Base-by-base conservation (phyloP, 2,797 vertebrate genomes). In the Pyrocephalus nanus region DNA sequence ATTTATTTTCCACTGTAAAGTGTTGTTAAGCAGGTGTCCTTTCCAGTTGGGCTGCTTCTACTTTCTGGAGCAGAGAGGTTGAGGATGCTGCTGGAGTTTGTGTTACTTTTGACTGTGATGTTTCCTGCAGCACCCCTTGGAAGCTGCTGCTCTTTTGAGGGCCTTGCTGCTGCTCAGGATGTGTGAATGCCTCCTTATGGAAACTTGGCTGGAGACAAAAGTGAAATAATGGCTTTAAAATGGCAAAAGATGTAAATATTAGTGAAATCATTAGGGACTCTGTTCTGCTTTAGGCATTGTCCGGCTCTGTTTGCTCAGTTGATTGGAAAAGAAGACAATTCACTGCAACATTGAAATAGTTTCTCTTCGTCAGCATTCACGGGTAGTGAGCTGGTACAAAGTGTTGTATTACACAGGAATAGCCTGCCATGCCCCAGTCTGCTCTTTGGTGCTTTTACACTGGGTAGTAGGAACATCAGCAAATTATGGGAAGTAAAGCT, bases 131-230 rank as follows among this genome's bases (percentile, higher is more conserved):
- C 0, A 19, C 53, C 86, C 25, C 88, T 94, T 79, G 87, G 83
- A 96, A 93, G 88, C 38, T 72, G 57, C 74, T 93, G 92, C 77
- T 96, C 90, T 71, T 95, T 85, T 92, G 74, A 58, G 53, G 93
- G 90, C 79, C 74, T 73, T 93, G 53, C 82, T 90, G 66, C 90
- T 88, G 74, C 88, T 96, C 90, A 90, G 80, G 67, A 82, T 76
- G 80, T 64, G 67, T 92, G 91, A 96, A 94, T 90, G 88, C 61
- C 93, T 94, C 90, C 86, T 91, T 92, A 82, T 82, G 93, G 92
- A 95, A 94, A 90, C 73, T 81, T 90, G 79, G 70, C 90, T 88
- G 79, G 80, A 88, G 90, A 95, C 77, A 81, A 75, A 77, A 93
- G 77, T 88, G 70, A 61, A 90, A 79, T 70, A 93, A 88, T 91